Conservation (phyloP, 1,140 invertebrate species). For the Drosophila melanica region DNA sequence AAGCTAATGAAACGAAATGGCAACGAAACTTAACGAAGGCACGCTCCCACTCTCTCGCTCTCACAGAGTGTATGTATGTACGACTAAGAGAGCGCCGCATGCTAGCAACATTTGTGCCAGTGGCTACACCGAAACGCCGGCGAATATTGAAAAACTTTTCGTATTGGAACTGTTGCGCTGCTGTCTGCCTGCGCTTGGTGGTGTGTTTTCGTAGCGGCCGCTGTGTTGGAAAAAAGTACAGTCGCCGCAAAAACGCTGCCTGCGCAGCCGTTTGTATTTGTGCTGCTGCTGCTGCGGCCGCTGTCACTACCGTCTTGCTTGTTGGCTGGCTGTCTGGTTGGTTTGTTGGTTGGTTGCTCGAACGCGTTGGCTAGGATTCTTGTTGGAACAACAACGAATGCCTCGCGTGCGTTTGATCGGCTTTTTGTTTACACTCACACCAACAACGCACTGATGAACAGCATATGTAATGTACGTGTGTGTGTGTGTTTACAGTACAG, state of each 20-base stretch:
- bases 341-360: constrained; percentile 43
- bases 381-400: constrained; percentile 61
- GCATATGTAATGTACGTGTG: constrained; percentile 18
- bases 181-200: constrained; percentile 45
- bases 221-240: constrained; percentile 78
- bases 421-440: constrained; percentile 62
- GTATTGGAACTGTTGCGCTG: constrained; percentile 79
- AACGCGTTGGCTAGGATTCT: constrained; percentile 72
- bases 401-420: constrained; percentile 63
- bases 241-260: constrained; percentile 74
- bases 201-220: constrained; percentile 49
- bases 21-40: constrained; percentile 47
- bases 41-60: constrained; percentile 28
- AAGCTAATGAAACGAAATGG: constrained; percentile 35
- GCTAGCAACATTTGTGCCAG: constrained; percentile 77
- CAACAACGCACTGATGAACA: constrained; percentile 1
- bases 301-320: constrained; percentile 45
- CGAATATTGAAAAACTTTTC: constrained; percentile 81
- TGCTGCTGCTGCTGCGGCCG: constrained; percentile 20
- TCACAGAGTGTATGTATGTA: constrained; percentile 13
- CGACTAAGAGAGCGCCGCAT: constrained; percentile 37
- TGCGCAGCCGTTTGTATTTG: constrained; percentile 30
- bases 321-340: constrained; percentile 51
- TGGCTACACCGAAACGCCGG: constrained; percentile 55
- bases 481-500: constrained; percentile 59